These are phyloP conservation scores for Hydropsyche tenuis DNA, from an alignment of 1,140 invertebrate genomes.

Conservation along the genomic window DNA sequence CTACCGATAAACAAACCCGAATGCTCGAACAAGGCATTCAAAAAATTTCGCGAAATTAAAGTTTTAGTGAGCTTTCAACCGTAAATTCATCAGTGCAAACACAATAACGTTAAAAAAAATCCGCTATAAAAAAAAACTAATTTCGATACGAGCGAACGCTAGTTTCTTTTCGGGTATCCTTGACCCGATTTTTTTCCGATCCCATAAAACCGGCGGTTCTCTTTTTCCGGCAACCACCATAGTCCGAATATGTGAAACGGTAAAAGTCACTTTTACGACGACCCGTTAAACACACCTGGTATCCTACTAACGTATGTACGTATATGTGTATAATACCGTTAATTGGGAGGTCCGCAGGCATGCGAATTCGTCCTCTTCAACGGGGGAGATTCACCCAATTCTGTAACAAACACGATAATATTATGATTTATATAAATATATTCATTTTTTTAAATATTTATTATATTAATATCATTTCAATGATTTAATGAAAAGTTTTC, in stretches of 20 bases:
- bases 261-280: slow-evolving; percentile 5
- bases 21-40: too few species aligned
- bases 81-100: background rate
- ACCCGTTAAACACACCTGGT: slow-evolving; percentile 6
- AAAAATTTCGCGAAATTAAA: too few species aligned
- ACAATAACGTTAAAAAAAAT: background rate
- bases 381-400: too few species aligned
- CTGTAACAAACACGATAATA: too few species aligned
- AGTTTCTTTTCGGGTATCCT: background rate
- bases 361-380: background rate
- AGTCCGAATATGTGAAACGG: background rate
- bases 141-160: background rate
- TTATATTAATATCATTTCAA: too few species aligned
- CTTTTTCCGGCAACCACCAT: background rate
- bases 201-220: background rate
- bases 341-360: background rate
- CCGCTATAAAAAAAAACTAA: slow-evolving; percentile 1
- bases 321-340: background rate
- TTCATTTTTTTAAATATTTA: too few species aligned
- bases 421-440: too few species aligned
- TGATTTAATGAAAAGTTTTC: too few species aligned
- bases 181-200: slow-evolving; percentile 5
- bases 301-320: background rate
- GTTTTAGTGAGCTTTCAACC: background rate
- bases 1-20: too few species aligned